Base-by-base conservation (phyloP, 2,797 vertebrate species). In the Gobionotothen gibberifrons region DNA sequence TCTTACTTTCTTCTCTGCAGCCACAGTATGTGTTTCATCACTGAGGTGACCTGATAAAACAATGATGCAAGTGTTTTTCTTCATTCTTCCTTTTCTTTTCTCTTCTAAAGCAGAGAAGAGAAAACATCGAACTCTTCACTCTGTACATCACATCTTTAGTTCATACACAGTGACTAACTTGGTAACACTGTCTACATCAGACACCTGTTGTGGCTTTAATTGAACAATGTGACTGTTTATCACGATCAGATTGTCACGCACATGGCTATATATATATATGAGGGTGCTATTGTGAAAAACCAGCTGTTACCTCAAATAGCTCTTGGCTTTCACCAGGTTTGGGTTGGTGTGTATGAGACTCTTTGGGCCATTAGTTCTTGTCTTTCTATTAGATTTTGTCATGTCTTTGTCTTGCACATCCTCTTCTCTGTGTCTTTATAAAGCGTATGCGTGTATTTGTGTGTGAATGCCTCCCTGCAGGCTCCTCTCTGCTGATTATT, bases 171-270 rank as follows among this genome's bases (percentile, higher is more conserved):
- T 65, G 69, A 80, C 64, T 87, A 59, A 65, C 64, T 80, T 42
- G 59, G 62, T 48, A 74, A 36, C 72, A 49, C 51, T 48, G 60
- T 82, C 67, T 73, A 59, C 76, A 75, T 69, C 76, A 72, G 62
- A 84, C 86, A 91, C 91, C 85, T 91, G 87, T 90, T 90, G 85
- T 71, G 64, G 69, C 74, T 85, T 55, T 74, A 80, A 84, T 80
- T 90, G 69, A 83, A 69, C 68, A 63, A 66, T 51, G 66, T 3
- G 66, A 64, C 70, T 80, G 67, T 79, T 81, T 72, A 64, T 80
- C 72, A 84, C 36, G 21, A 69, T 87, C 57, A 61, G 66, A 72
- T 70, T 75, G 72, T 83, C 70, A 53, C 72, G 56, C 69, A 52
- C 60, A 32, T 43, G 69, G 60, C 49, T 63, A 19, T 62, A 49